phyloP scores from a whole-genome alignment of 2,113 vertebrate species.

The Pungitius pungitius region DNA sequence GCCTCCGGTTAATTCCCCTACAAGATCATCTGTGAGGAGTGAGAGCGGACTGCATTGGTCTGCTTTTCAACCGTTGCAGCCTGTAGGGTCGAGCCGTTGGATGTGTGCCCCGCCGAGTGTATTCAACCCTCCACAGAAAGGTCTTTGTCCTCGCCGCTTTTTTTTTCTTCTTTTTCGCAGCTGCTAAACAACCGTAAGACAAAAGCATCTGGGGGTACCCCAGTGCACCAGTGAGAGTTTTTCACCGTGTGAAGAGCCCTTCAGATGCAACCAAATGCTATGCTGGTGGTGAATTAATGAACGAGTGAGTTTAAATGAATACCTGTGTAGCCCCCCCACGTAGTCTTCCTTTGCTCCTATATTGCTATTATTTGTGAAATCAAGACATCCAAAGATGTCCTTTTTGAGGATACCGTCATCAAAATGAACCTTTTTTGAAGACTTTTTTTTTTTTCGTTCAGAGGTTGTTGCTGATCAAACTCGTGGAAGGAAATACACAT shows the following conservation, averaged over 20 bases:
- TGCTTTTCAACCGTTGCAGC: conserved; percentile 73
- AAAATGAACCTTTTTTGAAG: not conserved
- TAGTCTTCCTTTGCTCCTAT: conserved; percentile 27
- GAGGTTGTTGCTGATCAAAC: conserved; percentile 19
- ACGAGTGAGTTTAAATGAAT: conserved; percentile 62
- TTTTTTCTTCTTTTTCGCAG: conserved; percentile 74
- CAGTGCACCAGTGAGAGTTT: conserved; percentile 78
- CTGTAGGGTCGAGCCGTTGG: conserved; percentile 84
- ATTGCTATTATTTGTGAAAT: conserved; percentile 14
- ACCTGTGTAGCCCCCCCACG: conserved; percentile 29
- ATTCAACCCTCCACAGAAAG: conserved; percentile 89
- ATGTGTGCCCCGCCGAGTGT: conserved; percentile 84
- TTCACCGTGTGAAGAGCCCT: conserved; percentile 73
- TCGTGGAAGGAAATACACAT: conserved; percentile 49
- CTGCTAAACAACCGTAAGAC: conserved; percentile 82
- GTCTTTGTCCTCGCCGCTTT: conserved; percentile 87
- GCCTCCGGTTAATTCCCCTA: conserved; percentile 48
- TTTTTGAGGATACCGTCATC: not conserved
- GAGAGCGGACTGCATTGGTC: conserved; percentile 69
- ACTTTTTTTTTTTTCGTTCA: not conserved
- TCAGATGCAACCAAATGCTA: conserved; percentile 61
- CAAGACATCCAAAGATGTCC: not conserved
- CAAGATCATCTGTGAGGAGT: conserved; percentile 64
- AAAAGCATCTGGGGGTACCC: conserved; percentile 86
- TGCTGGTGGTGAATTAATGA: conserved; percentile 59